phyloP scores from a whole-genome alignment of 2,797 vertebrate genomes.

The Coccyzus lansbergi region DNA sequence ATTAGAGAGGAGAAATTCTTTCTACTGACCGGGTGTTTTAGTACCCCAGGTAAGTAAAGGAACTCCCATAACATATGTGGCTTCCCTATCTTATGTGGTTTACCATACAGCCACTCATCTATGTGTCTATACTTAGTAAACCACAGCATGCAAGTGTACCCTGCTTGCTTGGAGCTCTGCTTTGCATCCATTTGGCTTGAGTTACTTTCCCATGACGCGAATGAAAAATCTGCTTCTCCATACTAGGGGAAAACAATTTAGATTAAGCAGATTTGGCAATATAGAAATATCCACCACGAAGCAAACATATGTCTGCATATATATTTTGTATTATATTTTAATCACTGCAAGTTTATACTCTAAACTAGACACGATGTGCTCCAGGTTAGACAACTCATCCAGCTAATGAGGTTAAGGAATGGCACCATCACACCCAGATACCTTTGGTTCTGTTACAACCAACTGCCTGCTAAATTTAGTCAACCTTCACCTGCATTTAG shows the following conservation, averaged over 20 bases:
- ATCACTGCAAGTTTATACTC: neutral
- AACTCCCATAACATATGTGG: neutral
- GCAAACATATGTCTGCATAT: neutral
- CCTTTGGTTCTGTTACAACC: neutral
- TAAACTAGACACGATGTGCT: neutral
- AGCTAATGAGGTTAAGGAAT: neutral
- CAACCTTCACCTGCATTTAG: neutral
- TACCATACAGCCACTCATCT: neutral
- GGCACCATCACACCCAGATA: neutral
- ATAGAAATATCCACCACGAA: neutral
- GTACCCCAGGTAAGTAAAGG: neutral
- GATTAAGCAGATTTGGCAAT: neutral
- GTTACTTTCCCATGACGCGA: neutral
- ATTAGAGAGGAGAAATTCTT: neutral
- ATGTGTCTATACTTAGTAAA: neutral
- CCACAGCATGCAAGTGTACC: accelerated
- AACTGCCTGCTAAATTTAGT: neutral
- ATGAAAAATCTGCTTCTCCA: neutral
- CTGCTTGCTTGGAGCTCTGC: neutral
- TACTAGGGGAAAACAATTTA: neutral
- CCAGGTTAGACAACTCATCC: neutral
- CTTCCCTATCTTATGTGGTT: neutral
- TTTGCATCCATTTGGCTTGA: neutral
- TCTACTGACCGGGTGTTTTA: neutral
- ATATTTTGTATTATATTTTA: neutral